Percentiles rank a stretch among this genome's conserved stretches.
These are phyloP conservation scores for Drosophila gunungcola DNA, from an alignment of 1,140 invertebrate genomes.

Conservation along the genomic window DNA sequence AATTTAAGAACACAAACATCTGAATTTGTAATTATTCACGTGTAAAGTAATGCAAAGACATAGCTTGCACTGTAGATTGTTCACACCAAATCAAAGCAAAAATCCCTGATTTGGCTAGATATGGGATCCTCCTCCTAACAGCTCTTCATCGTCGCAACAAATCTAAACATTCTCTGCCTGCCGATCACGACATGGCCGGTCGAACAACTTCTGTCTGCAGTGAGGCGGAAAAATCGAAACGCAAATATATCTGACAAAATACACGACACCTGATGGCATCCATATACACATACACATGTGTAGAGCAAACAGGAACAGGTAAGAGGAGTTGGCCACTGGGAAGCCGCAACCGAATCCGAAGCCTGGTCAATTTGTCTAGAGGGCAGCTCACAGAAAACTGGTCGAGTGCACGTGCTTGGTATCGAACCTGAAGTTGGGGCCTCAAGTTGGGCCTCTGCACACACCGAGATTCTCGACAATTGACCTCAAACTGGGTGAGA, in stretches of 20 bases:
- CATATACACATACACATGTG: slow-evolving; percentile 18
- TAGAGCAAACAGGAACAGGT: slow-evolving; percentile 39
- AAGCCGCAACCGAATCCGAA: slow-evolving; percentile 36
- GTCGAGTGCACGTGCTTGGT: slow-evolving; percentile 56
- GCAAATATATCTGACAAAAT: slow-evolving; percentile 80
- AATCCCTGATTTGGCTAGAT: slow-evolving; percentile 22
- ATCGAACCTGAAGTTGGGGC: slow-evolving; percentile 18
- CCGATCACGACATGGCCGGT: slow-evolving; percentile 49
- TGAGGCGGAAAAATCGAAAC: slow-evolving; percentile 64
- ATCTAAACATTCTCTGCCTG: slow-evolving; percentile 27
- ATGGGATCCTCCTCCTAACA: slow-evolving; percentile 45
- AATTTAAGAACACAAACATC: too few species aligned
- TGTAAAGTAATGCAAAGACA: slow-evolving; percentile 1
- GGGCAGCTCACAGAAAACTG: slow-evolving; percentile 61
- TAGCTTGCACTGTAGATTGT: slow-evolving; percentile 19
- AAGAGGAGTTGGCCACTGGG: slow-evolving; percentile 40
- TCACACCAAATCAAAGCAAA: slow-evolving; percentile 42
- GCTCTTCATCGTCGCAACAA: slow-evolving; percentile 13
- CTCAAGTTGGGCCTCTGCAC: slow-evolving; percentile 6
- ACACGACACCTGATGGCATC: slow-evolving; percentile 77
- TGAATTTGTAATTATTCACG: background rate
- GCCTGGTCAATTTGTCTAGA: slow-evolving; percentile 73
- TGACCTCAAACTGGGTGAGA: slow-evolving; percentile 68
- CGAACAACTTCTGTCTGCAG: slow-evolving; percentile 51
- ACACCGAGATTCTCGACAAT: slow-evolving; percentile 46